Evolutionary conservation across 2,113 vertebrate species (phyloP), one percentile per base, ranked within the genome.

Genomic region (Colistium nudipinnis): DNA sequence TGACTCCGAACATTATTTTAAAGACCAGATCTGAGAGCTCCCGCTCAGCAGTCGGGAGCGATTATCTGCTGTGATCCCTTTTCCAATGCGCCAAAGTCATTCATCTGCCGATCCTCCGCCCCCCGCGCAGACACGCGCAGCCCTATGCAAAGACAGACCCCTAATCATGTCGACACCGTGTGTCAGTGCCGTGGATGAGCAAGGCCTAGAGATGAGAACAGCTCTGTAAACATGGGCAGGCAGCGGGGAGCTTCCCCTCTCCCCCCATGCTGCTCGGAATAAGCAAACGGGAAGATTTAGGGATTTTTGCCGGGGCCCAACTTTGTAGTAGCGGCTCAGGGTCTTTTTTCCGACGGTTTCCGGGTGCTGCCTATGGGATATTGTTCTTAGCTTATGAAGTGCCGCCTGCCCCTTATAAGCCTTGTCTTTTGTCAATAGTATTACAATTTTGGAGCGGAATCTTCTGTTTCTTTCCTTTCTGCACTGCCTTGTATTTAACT

Each of bases 51-150:
- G 86, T 87, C 81, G 68, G 80, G 81, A 78, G 84, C 69, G 91
- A 92, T 94, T 93, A 92, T 93, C 91, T 92, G 88, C 76, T 76
- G 75, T 88, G 88, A 92, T 92, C 89, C 90, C 81, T 82, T n/a
- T 82, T 84, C 74, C 61, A 72, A 88, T 84, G 85, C 91, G 82
- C 78, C 89, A 70, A 74, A 91, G 90, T 89, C 92, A 90, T 91
- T 91, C 90, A 92, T 92, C 90, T 90, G 81, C 81, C 73, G 87
- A 89, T 89, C 88, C 90, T 72, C 77, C 78, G 41, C 65, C 78
- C 74, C 48, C 45, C 31, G 45, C 65, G 57, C 62, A 10, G 62
- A 67, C 65, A 84, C 76, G 76, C 31, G 55, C 78, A 61, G 60
- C 74, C 63, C 68, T 69, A 85, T 87, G 87, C 79, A 87, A 83